Evolutionary conservation across 2,888 invertebrate genomes (phyloP).

Genomic region (Scaptomyza reducta): DNA sequence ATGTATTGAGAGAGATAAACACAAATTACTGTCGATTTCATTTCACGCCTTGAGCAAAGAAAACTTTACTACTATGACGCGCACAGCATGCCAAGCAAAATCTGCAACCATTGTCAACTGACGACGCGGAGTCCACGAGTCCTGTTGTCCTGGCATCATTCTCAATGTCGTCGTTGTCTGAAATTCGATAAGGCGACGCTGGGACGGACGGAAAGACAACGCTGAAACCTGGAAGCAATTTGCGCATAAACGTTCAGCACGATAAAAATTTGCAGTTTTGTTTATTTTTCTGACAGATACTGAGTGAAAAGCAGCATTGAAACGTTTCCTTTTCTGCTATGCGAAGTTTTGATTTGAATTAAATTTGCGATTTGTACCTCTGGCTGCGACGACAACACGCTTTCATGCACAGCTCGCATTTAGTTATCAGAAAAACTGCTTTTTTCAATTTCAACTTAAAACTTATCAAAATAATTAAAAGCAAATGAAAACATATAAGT

Average conservation of each 20-base stretch:
- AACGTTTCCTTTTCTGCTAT: slow-evolving; percentile 33
- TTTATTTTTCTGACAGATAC: slow-evolving; percentile 80
- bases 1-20: slow-evolving; percentile 56
- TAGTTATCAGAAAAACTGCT: slow-evolving; percentile 1
- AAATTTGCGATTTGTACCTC: slow-evolving; percentile 53
- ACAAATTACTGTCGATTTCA: slow-evolving; percentile 79
- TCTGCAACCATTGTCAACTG: slow-evolving; percentile 58
- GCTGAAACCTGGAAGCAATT: slow-evolving; percentile 77
- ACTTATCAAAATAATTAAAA: neutral
- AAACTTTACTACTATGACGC: slow-evolving; percentile 64
- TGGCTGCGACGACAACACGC: slow-evolving; percentile 50
- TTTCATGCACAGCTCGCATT: slow-evolving; percentile 21
- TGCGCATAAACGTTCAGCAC: slow-evolving; percentile 78
- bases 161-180: slow-evolving; percentile 47
- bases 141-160: slow-evolving; percentile 34
- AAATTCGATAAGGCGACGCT: slow-evolving; percentile 72
- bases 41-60: slow-evolving; percentile 76
- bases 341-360: slow-evolving; percentile 65
- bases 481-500: neutral
- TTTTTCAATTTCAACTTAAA: slow-evolving; percentile 3
- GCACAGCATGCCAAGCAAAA: slow-evolving; percentile 49
- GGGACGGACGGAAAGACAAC: slow-evolving; percentile 32
- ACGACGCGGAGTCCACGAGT: slow-evolving; percentile 13
- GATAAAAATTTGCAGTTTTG: slow-evolving; percentile 81
- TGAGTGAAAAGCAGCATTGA: slow-evolving; percentile 43